phyloP scores from a whole-genome alignment of 1,140 invertebrate genomes.

The Apis laboriosa region DNA sequence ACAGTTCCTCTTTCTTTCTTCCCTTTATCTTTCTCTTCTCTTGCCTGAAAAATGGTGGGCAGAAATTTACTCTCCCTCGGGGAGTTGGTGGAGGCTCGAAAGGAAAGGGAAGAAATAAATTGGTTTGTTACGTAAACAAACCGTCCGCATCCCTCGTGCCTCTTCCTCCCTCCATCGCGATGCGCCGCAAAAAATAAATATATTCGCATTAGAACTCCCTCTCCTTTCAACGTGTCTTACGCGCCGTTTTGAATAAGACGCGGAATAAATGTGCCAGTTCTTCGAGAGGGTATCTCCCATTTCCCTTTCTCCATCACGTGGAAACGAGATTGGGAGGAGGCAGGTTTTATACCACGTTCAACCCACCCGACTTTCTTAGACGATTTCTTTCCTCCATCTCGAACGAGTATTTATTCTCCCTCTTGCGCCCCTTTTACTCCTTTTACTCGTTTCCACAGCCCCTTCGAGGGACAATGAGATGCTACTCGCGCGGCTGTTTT shows the following conservation, averaged over 20 bases:
- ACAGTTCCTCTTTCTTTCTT: too few relatives aligned
- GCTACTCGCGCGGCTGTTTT: too few relatives aligned
- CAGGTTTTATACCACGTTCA: neutral
- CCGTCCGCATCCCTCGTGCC: slow-evolving; percentile 14
- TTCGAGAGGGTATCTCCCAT: neutral
- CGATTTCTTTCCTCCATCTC: neutral
- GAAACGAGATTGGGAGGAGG: neutral
- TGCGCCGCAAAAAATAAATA: slow-evolving; percentile 27
- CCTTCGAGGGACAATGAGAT: slow-evolving; percentile 4
- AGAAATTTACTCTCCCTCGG: slow-evolving; percentile 45
- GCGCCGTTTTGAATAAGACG: slow-evolving; percentile 14
- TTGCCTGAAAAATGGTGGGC: slow-evolving; percentile 12
- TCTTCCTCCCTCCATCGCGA: slow-evolving; percentile 12
- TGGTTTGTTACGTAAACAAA: slow-evolving; percentile 52
- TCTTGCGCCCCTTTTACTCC: neutral
- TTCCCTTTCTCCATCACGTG: neutral
- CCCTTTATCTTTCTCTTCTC: neutral
- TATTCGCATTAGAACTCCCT: slow-evolving; percentile 14
- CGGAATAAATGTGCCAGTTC: slow-evolving; percentile 8
- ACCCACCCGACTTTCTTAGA: neutral
- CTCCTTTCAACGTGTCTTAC: slow-evolving; percentile 25
- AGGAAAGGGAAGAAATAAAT: slow-evolving; percentile 36
- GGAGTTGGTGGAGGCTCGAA: slow-evolving; percentile 1
- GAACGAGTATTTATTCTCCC: neutral
- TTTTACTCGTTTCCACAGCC: slow-evolving; percentile 10